Evolutionary conservation across 2,797 vertebrate species (phyloP), one percentile per base, ranked within the genome.

Genomic region (Anableps anableps): DNA sequence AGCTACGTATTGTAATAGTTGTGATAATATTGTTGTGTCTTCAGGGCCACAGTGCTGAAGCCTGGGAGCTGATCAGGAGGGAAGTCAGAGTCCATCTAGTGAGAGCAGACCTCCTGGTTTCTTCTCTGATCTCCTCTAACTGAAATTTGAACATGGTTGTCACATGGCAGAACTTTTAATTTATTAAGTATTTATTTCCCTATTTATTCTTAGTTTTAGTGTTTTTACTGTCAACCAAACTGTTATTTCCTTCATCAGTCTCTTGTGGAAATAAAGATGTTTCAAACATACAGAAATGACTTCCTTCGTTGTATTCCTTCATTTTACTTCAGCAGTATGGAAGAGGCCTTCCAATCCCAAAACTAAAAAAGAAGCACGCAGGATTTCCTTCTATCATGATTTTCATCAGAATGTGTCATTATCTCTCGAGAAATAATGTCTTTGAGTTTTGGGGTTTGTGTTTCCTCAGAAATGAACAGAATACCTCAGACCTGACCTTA

Each of bases 31-130:
- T 70, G 48, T 62, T 72, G 43, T 45, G 43, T 45, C 10, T 45
- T 34, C 48, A 66, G 78, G 72, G 17, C 13, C 47, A 74, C 78
- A 74, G 78, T 16, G 72, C n/a, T 34, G 78, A 68, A 68, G 58
- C 79, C 72, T 80, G 79, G 79, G 79, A 80, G 50, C 13, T 80
- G 73, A 75, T 80, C 72, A 80, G 62, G 73, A 70, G n/a, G 9
- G 5, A 53, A 26, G 51, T 0, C 21, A 21, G 23, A 1, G 7
- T 51, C 7, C 1, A 16, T 48, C 47, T 47, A 11, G 13, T 47
- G 26, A 75, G 38, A 70, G 50, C 21, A 34, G 72, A 80, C 38
- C 50, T 6, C 48, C 31, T 80, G 74, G 0, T 75, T 38, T 71
- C 64, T 31, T 50, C 79, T 80, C 9, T 60, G n/a, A 71, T 62